Percentiles rank a stretch among this genome's conserved stretches.
phyloP scores from a whole-genome alignment of 2,113 vertebrate species.

The Chaetura pelagica region DNA sequence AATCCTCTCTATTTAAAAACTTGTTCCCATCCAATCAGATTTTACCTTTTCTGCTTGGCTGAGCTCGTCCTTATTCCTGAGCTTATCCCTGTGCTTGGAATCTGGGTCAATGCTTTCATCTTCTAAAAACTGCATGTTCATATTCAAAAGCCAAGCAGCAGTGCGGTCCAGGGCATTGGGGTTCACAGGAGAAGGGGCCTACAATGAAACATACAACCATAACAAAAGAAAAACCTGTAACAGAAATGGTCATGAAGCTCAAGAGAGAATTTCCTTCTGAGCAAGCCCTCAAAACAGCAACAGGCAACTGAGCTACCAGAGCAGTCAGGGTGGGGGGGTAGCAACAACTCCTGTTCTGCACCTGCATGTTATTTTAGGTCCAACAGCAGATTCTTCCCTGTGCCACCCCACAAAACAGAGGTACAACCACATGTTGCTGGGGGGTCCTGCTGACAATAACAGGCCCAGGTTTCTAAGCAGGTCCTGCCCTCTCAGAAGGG shows the following conservation, averaged over 20 bases:
- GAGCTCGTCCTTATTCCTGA: constrained; percentile 95
- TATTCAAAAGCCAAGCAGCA: constrained; percentile 98
- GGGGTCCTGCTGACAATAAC: background rate
- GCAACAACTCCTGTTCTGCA: background rate
- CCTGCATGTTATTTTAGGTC: background rate
- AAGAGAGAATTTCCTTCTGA: background rate
- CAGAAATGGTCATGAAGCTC: constrained; percentile 52
- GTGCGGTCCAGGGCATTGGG: constrained; percentile 99
- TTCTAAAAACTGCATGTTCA: constrained; percentile 98
- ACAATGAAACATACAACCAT: constrained; percentile 86
- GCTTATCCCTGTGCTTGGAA: constrained; percentile 89
- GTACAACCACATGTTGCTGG: accelerated
- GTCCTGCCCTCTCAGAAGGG: background rate
- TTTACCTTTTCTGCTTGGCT: constrained; percentile 98
- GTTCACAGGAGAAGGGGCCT: constrained; percentile 98
- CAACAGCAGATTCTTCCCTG: background rate
- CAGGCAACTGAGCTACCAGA: background rate
- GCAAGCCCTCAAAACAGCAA: background rate
- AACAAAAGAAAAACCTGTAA: constrained; percentile 67
- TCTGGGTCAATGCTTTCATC: constrained; percentile 93
- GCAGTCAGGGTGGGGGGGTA: background rate
- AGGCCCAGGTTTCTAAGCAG: background rate
- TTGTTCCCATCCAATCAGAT: constrained; percentile 50
- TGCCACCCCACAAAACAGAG: background rate
- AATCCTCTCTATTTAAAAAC: constrained; percentile 56